Evolutionary conservation across 2,797 vertebrate species (phyloP), one percentile per base, ranked within the genome.

Genomic region (Lindbergichthys nudifrons): DNA sequence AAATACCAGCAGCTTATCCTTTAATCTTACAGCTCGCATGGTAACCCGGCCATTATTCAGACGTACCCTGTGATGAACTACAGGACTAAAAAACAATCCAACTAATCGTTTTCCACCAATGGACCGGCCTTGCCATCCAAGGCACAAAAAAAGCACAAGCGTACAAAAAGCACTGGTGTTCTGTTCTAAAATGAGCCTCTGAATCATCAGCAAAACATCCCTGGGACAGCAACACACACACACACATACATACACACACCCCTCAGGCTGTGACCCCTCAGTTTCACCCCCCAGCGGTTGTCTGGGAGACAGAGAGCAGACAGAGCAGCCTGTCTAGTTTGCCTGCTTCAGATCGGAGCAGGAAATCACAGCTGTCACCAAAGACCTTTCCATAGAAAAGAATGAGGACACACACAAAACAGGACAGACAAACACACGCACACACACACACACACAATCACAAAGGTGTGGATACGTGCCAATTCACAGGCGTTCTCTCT

Each of bases 141-240:
- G n/a, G 66, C 65, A 75, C 45, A 72, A 71, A 60, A 36, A 56
- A 5, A 71, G 51, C 30, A 60, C 30, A 56, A 5, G 10, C 32
- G 51, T 15, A 43, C 62, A 80, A 56, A 73, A 80, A 66, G 61
- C 65, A 70, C 1, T 42, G 61, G 47, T 87, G 67, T 70, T 65
- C 80, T 78, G 77, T 78, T 89, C 86, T 87, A 81, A 79, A 82
- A 73, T 21, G 15, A 48, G 73, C 64, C 57, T 87, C 81, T 87
- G 85, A 86, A 83, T 88, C 85, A 92, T 79, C 81, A 88, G 75
- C 76, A 79, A 90, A 87, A 84, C 80, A 90, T 85, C 73, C 75
- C 39, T 23, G 10, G 64, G 80, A 77, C 80, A 68, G 57, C 58
- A 46, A 75, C 58, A 82, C 73, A 43, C 79, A 73, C 64, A 74